These are phyloP conservation scores for Agrotis puta DNA, from an alignment of 2,888 invertebrate genomes.

Conservation along the genomic window DNA sequence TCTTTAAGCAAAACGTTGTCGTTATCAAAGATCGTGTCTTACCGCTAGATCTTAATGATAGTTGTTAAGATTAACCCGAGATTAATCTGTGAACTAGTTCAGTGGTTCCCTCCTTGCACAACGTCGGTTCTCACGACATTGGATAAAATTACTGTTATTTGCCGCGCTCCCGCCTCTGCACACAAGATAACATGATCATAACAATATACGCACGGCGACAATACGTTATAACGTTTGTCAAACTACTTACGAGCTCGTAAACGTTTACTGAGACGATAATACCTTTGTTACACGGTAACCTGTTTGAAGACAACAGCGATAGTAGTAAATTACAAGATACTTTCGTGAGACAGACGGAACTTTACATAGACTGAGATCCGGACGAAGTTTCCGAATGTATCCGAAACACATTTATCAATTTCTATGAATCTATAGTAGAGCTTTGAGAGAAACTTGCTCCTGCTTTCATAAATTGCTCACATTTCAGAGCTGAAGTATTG, in stretches of 20 bases:
- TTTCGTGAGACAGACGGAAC: slow-evolving; percentile 28
- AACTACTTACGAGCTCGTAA: slow-evolving; percentile 58
- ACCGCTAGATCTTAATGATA: slow-evolving; percentile 81
- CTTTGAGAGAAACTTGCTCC: slow-evolving; percentile 24
- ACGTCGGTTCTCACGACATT: slow-evolving; percentile 88
- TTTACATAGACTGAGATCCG: slow-evolving; percentile 38
- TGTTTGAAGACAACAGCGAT: slow-evolving; percentile 43
- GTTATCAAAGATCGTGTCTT: slow-evolving; percentile 76
- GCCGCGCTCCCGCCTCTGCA: slow-evolving; percentile 59
- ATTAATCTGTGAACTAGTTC: slow-evolving; percentile 87
- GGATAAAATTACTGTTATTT: slow-evolving; percentile 87
- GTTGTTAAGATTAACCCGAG: slow-evolving; percentile 82
- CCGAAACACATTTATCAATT: slow-evolving; percentile 43
- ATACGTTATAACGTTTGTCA: slow-evolving; percentile 62
- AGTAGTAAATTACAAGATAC: slow-evolving; percentile 37
- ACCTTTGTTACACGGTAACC: slow-evolving; percentile 49
- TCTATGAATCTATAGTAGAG: slow-evolving; percentile 16
- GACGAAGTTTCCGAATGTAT: slow-evolving; percentile 40
- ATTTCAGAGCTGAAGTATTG: slow-evolving; percentile 20
- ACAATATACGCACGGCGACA: slow-evolving; percentile 63
- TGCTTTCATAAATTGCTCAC: slow-evolving; percentile 25
- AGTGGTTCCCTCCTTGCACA: slow-evolving; percentile 81
- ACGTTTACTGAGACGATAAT: slow-evolving; percentile 51
- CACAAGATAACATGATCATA: slow-evolving; percentile 72
- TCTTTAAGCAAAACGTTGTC: slow-evolving; percentile 61